These are phyloP conservation scores for Pelobates fuscus DNA, from an alignment of 2,113 vertebrate species.

Conservation along the genomic window DNA sequence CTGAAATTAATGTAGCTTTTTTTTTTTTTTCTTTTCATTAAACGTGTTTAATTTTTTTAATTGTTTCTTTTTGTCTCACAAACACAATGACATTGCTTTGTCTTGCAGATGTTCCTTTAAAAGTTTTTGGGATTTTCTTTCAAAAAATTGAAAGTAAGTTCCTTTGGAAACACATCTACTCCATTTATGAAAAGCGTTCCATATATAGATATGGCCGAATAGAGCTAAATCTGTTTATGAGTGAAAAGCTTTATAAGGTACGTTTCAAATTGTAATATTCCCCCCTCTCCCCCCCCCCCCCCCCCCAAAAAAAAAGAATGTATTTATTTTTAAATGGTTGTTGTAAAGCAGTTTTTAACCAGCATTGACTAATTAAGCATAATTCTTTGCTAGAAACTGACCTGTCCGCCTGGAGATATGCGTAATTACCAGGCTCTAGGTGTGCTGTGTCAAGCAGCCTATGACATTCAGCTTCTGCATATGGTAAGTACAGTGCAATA, in stretches of 20 bases:
- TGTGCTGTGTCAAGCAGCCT: slow-evolving; percentile 85
- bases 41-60: no score
- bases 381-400: slow-evolving; percentile 70
- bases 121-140: slow-evolving; percentile 82
- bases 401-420: slow-evolving; percentile 64
- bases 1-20: no score
- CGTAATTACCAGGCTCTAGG: slow-evolving; percentile 73
- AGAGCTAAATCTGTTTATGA: slow-evolving; percentile 86
- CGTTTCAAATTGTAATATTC: slow-evolving; percentile 37
- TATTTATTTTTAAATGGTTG: no score
- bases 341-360: no score
- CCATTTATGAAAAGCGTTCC: slow-evolving; percentile 79
- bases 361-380: background rate
- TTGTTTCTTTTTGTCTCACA: no score
- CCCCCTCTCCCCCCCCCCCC: background rate
- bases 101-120: slow-evolving; percentile 82
- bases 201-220: slow-evolving; percentile 85
- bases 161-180: slow-evolving; percentile 81
- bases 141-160: slow-evolving; percentile 65
- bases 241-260: slow-evolving; percentile 85
- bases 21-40: no score
- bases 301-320: no score
- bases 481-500: slow-evolving; percentile 67
- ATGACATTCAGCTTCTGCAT: slow-evolving; percentile 83
- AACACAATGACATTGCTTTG: no score